Conservation (phyloP, 2,797 vertebrate species). For the Monodelphis domestica region DNA sequence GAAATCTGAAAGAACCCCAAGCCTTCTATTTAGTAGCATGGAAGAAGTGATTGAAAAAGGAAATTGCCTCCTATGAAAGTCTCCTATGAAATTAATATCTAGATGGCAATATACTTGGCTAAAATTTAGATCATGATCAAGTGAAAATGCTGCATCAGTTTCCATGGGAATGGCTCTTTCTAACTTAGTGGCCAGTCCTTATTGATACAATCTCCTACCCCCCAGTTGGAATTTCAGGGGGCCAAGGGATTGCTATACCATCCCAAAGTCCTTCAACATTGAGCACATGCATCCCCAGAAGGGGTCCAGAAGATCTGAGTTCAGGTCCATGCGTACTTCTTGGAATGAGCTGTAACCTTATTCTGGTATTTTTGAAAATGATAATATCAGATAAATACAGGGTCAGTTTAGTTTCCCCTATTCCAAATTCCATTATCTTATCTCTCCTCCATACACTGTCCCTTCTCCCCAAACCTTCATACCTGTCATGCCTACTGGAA, state of each 20-base stretch:
- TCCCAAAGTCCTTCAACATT: background rate
- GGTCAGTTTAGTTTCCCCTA: conserved; percentile 5
- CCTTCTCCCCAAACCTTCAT: background rate
- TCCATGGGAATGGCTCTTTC: background rate
- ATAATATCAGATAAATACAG: background rate
- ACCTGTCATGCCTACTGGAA: background rate
- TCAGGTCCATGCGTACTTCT: background rate
- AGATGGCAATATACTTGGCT: background rate
- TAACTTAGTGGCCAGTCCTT: background rate
- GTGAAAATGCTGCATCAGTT: background rate
- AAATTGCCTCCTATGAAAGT: background rate
- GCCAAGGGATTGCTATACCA: background rate
- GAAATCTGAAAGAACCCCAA: background rate
- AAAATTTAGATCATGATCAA: background rate
- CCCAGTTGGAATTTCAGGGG: background rate
- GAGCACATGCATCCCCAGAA: background rate
- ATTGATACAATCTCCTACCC: background rate
- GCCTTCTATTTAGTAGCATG: background rate
- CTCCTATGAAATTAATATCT: background rate
- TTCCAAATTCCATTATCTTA: background rate
- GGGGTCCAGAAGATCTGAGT: background rate
- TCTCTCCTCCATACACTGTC: background rate
- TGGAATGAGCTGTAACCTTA: background rate
- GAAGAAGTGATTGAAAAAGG: background rate
- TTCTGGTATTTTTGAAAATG: background rate